Base-by-base conservation (phyloP, 2,888 invertebrate genomes). In the Drosophila differens region DNA sequence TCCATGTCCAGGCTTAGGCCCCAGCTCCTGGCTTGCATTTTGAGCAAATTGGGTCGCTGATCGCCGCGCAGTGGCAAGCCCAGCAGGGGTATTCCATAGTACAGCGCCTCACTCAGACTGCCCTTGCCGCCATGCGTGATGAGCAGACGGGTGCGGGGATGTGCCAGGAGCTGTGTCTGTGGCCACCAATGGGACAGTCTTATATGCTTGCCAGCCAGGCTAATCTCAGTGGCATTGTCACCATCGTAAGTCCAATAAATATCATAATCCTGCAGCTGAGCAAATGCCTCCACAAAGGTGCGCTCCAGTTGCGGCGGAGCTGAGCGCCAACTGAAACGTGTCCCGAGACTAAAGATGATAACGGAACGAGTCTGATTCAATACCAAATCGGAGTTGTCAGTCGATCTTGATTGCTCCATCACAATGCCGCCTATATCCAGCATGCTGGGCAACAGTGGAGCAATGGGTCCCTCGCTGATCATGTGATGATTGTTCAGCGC, bases 61-160 rank as follows among this genome's bases (percentile, higher is more conserved):
- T 97, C 97, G 79, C 96, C 97, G 92, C 96, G 96, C 1, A 97
- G 95, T 0, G 97, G 97, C 55, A 97, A 94, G 0, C 95, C 95
- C 53, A 97, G 95, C 7, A 97, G 95, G 0, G 97, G 97, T 0
- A 96, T 96, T 4, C 96, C 97, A 87, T 96, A 96, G 92, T 95
- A 96, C 32, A 96, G 95, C 0, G 97, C 96, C 92, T 97, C 97
- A 87, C 95, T 96, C 93, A 96, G 95, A 83, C 96, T 96, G 33
- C 97, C 94, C 0, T 97, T 94, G 22, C 97, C 97, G 6, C 93
- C 90, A 28, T 91, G 91, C 0, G 92, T 91, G 25, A 93, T 88
- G 60, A 93, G 92, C 5, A 93, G 66, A 32, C 95, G 95, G 16
- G 96, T 94, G 91, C 95, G 95, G 1, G 95, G 95, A 86, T 97